These are phyloP conservation scores for Plebejus melissa DNA, from an alignment of 2,888 invertebrate genomes.

Conservation along the genomic window DNA sequence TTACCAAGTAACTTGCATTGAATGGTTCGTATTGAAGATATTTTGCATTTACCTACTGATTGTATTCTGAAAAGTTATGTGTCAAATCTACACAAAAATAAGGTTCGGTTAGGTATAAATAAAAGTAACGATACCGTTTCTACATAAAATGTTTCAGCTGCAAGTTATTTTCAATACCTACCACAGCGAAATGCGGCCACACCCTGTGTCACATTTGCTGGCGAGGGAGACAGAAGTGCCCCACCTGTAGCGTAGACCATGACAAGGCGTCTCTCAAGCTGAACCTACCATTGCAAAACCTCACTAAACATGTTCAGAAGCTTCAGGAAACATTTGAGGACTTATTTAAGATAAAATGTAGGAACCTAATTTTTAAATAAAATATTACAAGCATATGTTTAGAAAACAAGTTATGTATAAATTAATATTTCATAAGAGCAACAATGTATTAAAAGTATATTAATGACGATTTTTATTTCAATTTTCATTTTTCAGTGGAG, in stretches of 20 bases:
- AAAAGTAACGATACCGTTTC: neutral
- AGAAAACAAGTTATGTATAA: neutral
- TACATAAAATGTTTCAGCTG: slow-evolving; percentile 50
- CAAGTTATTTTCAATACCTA: slow-evolving; percentile 57
- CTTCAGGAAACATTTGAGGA: slow-evolving; percentile 54
- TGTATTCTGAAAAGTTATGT: neutral
- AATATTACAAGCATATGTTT: neutral
- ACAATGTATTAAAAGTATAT: slow-evolving; percentile 2
- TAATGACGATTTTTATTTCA: slow-evolving; percentile 14
- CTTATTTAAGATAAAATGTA: slow-evolving; percentile 57
- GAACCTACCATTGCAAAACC: slow-evolving; percentile 51
- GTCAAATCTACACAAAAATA: neutral
- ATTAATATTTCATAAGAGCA: neutral
- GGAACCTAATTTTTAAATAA: slow-evolving; percentile 37
- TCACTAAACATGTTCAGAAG: slow-evolving; percentile 50
- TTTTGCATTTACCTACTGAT: neutral
- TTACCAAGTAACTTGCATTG: slow-evolving; percentile 58
- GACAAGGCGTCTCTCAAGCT: slow-evolving; percentile 49
- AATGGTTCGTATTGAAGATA: slow-evolving; percentile 53
- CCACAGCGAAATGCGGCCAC: slow-evolving; percentile 62
- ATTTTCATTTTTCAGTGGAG: slow-evolving; percentile 54
- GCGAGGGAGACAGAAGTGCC: slow-evolving; percentile 52
- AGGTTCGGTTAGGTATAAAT: neutral
- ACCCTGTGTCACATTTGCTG: slow-evolving; percentile 63
- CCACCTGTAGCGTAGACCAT: slow-evolving; percentile 48